These are phyloP conservation scores for Hirtodrosophila confusa DNA, from an alignment of 2,888 invertebrate species.

Conservation along the genomic window DNA sequence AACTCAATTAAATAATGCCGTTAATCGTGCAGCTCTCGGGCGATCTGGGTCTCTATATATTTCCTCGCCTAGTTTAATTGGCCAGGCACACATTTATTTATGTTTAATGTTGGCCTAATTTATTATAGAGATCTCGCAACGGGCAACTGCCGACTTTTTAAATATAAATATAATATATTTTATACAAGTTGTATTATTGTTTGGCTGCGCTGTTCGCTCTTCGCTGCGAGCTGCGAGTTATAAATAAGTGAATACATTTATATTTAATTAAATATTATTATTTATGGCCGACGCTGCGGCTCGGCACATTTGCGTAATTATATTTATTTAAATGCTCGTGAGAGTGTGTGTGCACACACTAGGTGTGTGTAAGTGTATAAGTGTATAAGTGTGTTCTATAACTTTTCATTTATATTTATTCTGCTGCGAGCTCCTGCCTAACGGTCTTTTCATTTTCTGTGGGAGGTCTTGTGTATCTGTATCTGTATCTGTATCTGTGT, in stretches of 20 bases:
- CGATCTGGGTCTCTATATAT: neutral
- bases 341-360: neutral
- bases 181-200: slow-evolving; percentile 33
- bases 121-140: slow-evolving; percentile 48
- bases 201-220: slow-evolving; percentile 36
- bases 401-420: slow-evolving; percentile 53
- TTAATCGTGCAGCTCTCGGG: slow-evolving; percentile 54
- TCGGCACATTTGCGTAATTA: slow-evolving; percentile 58
- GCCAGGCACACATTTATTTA: slow-evolving; percentile 60
- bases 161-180: slow-evolving; percentile 9
- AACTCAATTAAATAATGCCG: slow-evolving; percentile 59
- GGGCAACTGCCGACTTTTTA: slow-evolving; percentile 34
- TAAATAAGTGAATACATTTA: slow-evolving; percentile 63
- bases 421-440: slow-evolving; percentile 17
- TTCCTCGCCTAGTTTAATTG: slow-evolving; percentile 43
- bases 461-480: slow-evolving; percentile 8
- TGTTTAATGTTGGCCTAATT: slow-evolving; percentile 63
- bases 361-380: neutral
- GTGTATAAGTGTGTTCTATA: neutral
- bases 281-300: slow-evolving; percentile 57
- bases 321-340: slow-evolving; percentile 65
- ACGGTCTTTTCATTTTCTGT: slow-evolving; percentile 17
- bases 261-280: slow-evolving; percentile 79
- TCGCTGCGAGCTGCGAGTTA: slow-evolving; percentile 46
- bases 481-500: slow-evolving; percentile 1